Conservation (phyloP, 2,113 vertebrate genomes). For the Cephalopterus ornatus region DNA sequence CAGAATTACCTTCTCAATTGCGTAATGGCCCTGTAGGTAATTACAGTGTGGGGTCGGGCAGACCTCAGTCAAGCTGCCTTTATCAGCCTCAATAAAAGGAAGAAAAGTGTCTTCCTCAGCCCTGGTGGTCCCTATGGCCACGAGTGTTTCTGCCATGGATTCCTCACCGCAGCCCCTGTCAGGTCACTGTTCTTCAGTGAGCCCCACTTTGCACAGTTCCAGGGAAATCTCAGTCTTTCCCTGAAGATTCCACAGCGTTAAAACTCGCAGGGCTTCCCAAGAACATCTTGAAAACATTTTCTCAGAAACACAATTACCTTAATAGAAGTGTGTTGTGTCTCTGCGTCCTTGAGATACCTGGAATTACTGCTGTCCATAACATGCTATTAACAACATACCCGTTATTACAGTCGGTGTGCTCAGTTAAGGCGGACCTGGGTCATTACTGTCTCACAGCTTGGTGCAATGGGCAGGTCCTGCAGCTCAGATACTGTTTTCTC, state of each 20-base stretch:
- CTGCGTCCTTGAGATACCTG: background rate
- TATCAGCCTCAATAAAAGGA: background rate
- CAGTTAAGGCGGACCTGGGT: background rate
- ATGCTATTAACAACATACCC: background rate
- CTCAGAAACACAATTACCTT: background rate
- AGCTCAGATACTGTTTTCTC: background rate
- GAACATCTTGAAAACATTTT: background rate
- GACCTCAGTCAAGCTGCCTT: background rate
- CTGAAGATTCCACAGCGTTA: background rate
- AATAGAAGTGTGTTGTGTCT: rapidly evolving
- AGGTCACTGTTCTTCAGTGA: background rate
- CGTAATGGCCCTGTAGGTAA: background rate
- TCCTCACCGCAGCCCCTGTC: background rate
- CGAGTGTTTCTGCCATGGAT: rapidly evolving
- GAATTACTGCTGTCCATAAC: background rate
- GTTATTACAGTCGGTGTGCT: background rate
- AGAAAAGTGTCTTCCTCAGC: background rate
- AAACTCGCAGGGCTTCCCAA: background rate
- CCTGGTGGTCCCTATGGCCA: background rate
- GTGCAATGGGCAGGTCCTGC: background rate
- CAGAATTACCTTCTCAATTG: background rate
- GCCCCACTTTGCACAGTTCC: background rate
- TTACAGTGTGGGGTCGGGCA: background rate
- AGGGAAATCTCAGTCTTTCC: background rate
- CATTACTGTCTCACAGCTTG: background rate